phyloP scores from a whole-genome alignment of 2,797 vertebrate genomes.

The Danio choprae region DNA sequence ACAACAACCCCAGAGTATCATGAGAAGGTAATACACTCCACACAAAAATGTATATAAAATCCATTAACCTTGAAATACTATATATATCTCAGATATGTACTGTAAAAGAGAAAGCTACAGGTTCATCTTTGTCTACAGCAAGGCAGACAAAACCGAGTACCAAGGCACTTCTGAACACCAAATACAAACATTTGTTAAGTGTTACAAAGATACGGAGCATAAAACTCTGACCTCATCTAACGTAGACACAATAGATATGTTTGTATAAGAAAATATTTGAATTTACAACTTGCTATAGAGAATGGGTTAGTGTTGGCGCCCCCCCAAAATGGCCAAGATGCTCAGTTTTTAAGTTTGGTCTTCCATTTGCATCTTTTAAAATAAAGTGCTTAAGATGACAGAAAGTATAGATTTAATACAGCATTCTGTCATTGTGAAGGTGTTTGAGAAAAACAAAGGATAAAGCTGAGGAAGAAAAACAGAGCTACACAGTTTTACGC shows the following conservation, averaged over 20 bases:
- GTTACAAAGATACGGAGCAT: constrained; percentile 18
- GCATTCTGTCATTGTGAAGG: constrained; percentile 20
- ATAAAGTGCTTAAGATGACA: constrained; percentile 60
- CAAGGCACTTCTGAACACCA: constrained; percentile 74
- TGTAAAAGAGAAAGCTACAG: constrained; percentile 59
- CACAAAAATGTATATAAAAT: constrained; percentile 41
- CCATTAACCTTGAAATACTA: constrained; percentile 22
- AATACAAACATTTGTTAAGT: constrained; percentile 71
- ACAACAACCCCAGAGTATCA: constrained; percentile 36
- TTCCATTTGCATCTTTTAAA: constrained; percentile 45
- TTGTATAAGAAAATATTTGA: constrained; percentile 65
- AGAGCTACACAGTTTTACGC: constrained; percentile 13
- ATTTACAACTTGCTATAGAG: constrained; percentile 61
- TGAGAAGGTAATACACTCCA: constrained; percentile 35
- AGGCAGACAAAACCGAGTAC: constrained; percentile 84
- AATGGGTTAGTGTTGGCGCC: background rate
- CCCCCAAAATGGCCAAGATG: background rate
- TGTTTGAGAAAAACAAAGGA: constrained; percentile 21
- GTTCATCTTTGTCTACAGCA: constrained; percentile 68
- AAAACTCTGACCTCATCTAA: constrained; percentile 21
- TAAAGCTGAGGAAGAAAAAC: constrained; percentile 8
- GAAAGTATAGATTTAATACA: constrained; percentile 28
- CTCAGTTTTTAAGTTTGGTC: constrained; percentile 49
- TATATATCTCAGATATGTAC: constrained; percentile 48
- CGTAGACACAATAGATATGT: constrained; percentile 34